Evolutionary conservation across 2,888 invertebrate genomes (phyloP), one percentile per base, ranked within the genome.

Genomic region (Leptinotarsa rubiginosa): DNA sequence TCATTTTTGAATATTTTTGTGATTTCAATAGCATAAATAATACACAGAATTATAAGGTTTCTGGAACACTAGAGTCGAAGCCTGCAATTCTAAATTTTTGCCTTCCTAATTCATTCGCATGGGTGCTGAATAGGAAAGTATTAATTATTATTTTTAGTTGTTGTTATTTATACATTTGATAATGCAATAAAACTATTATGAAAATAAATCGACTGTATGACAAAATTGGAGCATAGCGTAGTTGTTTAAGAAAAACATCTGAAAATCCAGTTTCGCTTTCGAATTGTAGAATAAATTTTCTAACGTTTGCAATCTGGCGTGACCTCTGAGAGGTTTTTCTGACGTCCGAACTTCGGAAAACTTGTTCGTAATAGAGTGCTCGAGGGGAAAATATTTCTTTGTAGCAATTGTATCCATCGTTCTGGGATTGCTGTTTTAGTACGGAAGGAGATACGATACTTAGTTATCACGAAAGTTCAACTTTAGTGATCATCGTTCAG

Each of bases 261-360:
- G 1, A 15, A n/a, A 62, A 31, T 62, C 18, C 12, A 31, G 5
- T 62, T 62, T 62, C 13, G 10, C 7, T 62, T 25, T 62, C n/a
- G 20, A 31, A 31, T 10, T 41, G 62, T 31, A 31, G 31, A 31
- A 62, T 62, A 31, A 31, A 62, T 62, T 62, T 13, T n/a, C 15
- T 31, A 41, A 62, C 31, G 41, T 18, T 18, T 31, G 62, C 62
- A 62, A 62, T 31, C 62, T 41, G 62, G 41, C 41, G 41, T 62
- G 16, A 62, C 62, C 62, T 41, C 41, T 16, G 62, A 31, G 41
- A 62, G 62, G 12, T 25, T 62, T 62, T 62, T n/a, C 41, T n/a
- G 18, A 41, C 25, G 62, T 31, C 62, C 62, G 5, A 62, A 62
- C 62, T 62, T 62, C 62, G 62, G 31, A 62, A 62, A 62, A 62